Evolutionary conservation across 2,113 vertebrate species (phyloP), one percentile per base, ranked within the genome.

Genomic region (Puffinus mauretanicus): DNA sequence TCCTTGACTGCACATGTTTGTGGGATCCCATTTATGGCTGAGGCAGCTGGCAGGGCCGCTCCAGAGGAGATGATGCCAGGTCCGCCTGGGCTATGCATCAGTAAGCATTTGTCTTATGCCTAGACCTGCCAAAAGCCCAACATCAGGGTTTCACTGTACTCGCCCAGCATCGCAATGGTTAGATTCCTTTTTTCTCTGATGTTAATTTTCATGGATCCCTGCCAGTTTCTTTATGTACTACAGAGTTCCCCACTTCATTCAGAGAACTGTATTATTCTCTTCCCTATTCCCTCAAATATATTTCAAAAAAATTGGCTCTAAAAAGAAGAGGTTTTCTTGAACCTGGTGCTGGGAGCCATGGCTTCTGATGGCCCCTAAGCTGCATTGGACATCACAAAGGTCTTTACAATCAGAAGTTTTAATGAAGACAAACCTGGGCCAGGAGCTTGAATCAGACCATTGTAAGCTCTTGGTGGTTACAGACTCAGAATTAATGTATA

Each of bases 91-190:
- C 93, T 60, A 0, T 69, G 87, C 92, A 81, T 72, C 89, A 90
- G 13, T 52, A 62, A 95, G 87, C 8, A 42, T 83, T 93, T 66
- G 29, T 42, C 75, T 93, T 97, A 62, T 97, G 97, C 91, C 97
- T 71, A 80, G 96, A 96, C 96, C 96, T 97, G 97, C 95, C 95
- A 87, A 83, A 92, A 96, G 21, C 95, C 84, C 84, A 89, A 72
- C 73, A 95, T 36, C 88, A 90, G 89, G 71, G 71, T 93, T 97
- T 95, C 79, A 21, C 57, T 92, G 40, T 92, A 86, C 86, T 95
- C 94, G 94, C 90, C 91, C 81, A 96, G 92, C 86, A 96, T 82
- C 96, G 94, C 88, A 95, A 94, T 87, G 66, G 89, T 96, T 94
- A 90, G 90, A 96, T 94, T 79, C 70, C 93, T 95, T 96, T 96